Percentiles rank a stretch among this genome's conserved stretches.
Evolutionary conservation across 2,888 invertebrate genomes (phyloP).

Genomic region (Apotomis turbidana): DNA sequence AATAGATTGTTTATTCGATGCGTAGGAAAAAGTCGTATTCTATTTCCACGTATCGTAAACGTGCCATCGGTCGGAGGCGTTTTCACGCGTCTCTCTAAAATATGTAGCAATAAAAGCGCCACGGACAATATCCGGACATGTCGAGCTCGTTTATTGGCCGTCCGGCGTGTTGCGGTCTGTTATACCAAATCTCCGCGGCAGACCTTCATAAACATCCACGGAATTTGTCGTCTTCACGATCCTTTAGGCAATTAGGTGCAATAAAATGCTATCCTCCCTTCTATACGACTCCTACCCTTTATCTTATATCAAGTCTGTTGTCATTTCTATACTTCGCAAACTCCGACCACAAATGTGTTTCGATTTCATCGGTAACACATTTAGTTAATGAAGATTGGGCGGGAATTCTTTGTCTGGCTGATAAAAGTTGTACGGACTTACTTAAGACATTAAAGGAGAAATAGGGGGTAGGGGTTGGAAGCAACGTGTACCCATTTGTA

Average conservation of each 20-base stretch:
- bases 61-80: slow-evolving; percentile 56
- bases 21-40: slow-evolving; percentile 52
- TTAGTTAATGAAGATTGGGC: slow-evolving; percentile 64
- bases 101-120: slow-evolving; percentile 75
- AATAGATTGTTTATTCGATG: slow-evolving; percentile 33
- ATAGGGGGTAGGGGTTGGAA: slow-evolving; percentile 69
- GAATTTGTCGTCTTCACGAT: slow-evolving; percentile 54
- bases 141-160: slow-evolving; percentile 75
- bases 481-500: slow-evolving; percentile 77
- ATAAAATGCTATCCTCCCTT: slow-evolving; percentile 48
- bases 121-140: slow-evolving; percentile 72
- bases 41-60: slow-evolving; percentile 63
- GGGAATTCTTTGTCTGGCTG: slow-evolving; percentile 63
- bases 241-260: slow-evolving; percentile 54
- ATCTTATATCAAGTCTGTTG: slow-evolving; percentile 44
- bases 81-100: slow-evolving; percentile 65
- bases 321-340: slow-evolving; percentile 45
- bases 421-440: slow-evolving; percentile 70
- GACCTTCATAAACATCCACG: slow-evolving; percentile 65
- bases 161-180: slow-evolving; percentile 64
- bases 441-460: slow-evolving; percentile 73
- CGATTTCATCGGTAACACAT: slow-evolving; percentile 58
- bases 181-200: slow-evolving; percentile 64
- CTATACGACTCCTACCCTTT: slow-evolving; percentile 41
- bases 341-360: slow-evolving; percentile 45